Evolutionary conservation across 2,113 vertebrate genomes (phyloP).

Genomic region (Gracilinanus agilis): DNA sequence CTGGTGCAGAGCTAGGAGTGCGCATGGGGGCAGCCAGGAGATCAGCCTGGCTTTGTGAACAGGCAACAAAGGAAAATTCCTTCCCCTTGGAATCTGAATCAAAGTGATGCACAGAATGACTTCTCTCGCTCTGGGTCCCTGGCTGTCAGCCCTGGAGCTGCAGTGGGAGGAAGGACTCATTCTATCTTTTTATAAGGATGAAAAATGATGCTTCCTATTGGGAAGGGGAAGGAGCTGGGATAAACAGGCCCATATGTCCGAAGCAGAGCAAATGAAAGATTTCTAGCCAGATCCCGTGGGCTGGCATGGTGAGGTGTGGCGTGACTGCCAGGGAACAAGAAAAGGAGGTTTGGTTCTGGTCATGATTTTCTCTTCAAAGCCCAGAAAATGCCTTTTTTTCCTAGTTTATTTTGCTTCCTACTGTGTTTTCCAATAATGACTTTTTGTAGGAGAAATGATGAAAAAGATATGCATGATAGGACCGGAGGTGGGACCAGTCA

Average conservation of each 20-base stretch:
- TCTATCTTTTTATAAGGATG: slow-evolving; percentile 31
- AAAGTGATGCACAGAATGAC: not conserved
- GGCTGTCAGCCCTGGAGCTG: not conserved
- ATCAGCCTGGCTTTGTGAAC: not conserved
- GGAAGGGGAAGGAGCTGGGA: slow-evolving; percentile 21
- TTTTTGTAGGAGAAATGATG: not conserved
- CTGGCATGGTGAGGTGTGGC: slow-evolving; percentile 42
- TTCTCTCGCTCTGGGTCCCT: not conserved
- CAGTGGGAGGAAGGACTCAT: not conserved
- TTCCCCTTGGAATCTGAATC: not conserved
- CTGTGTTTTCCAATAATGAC: slow-evolving; percentile 2
- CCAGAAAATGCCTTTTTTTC: slow-evolving; percentile 29
- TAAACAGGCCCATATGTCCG: slow-evolving; percentile 30
- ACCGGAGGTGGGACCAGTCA: not conserved
- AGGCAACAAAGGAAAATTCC: not conserved
- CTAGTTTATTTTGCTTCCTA: not conserved
- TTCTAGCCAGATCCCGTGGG: slow-evolving; percentile 43
- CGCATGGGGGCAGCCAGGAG: not conserved
- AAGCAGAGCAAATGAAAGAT: slow-evolving; percentile 60
- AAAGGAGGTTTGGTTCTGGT: slow-evolving; percentile 65
- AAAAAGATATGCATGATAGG: not conserved
- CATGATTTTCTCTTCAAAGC: slow-evolving; percentile 46
- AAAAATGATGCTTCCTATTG: slow-evolving; percentile 59
- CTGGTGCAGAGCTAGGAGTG: not conserved
- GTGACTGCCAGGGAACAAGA: slow-evolving; percentile 56